Conservation (phyloP, 2,888 invertebrate species). For the Leucoptera coffeella region DNA sequence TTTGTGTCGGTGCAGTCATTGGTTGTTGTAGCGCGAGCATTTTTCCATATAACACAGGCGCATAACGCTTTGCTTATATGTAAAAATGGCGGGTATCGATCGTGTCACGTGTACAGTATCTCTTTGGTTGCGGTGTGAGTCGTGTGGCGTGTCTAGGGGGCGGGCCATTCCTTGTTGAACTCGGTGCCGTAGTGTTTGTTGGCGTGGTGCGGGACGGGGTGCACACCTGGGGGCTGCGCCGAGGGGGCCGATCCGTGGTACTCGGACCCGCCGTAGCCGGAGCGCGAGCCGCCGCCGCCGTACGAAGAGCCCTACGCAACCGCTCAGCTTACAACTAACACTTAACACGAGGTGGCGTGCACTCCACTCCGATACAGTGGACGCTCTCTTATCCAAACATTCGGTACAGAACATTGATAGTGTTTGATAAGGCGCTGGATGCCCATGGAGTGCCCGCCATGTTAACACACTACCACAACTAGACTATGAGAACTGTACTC, state of each 20-base stretch:
- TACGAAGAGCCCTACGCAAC: conserved; percentile 41
- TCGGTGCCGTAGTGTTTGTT: conserved; percentile 52
- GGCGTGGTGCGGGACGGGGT: conserved; percentile 46
- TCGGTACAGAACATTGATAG: too few species aligned
- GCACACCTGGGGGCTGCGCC: conserved; percentile 46
- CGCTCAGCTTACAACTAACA: conserved; percentile 4
- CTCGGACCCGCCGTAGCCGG: conserved; percentile 29
- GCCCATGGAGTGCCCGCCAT: too few species aligned
- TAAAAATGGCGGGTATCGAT: too few species aligned
- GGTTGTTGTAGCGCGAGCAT: conserved; percentile 10
- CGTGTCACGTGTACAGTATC: too few species aligned
- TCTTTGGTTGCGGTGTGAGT: too few species aligned
- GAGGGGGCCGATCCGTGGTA: conserved; percentile 35
- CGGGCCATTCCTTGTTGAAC: conserved; percentile 53
- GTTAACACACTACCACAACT: too few species aligned
- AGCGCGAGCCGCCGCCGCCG: conserved; percentile 41
- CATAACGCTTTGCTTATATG: too few species aligned
- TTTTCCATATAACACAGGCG: too few species aligned
- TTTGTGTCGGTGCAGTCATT: conserved; percentile 43
- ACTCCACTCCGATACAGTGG: conserved; percentile 9
- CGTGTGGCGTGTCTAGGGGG: conserved; percentile 22
- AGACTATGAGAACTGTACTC: too few species aligned
- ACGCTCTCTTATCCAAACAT: too few species aligned
- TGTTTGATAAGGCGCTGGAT: too few species aligned
- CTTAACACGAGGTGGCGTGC: not conserved